phyloP scores from a whole-genome alignment of 2,888 invertebrate species.

The Leucozona laternaria region DNA sequence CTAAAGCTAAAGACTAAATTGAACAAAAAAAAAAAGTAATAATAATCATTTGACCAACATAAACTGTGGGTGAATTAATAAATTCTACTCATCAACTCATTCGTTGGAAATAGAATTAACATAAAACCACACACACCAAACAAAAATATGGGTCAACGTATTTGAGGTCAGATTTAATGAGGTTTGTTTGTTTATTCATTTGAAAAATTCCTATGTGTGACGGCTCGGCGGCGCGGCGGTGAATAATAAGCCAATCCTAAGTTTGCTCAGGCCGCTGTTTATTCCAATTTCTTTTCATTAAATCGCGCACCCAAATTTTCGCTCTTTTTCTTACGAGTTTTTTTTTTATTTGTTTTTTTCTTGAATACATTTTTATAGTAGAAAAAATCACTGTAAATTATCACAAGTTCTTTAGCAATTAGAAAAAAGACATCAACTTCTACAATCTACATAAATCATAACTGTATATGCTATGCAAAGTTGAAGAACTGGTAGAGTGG shows the following conservation, averaged over 20 bases:
- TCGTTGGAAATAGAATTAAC: constrained; percentile 49
- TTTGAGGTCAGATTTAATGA: constrained; percentile 71
- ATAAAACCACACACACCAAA: constrained; percentile 24
- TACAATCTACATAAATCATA: constrained; percentile 31
- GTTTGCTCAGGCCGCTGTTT: background rate
- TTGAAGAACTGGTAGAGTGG: constrained; percentile 56
- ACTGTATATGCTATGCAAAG: constrained; percentile 38
- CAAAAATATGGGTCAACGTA: constrained; percentile 63
- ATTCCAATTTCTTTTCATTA: constrained; percentile 69
- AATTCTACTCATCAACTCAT: constrained; percentile 36
- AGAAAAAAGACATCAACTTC: constrained; percentile 1
- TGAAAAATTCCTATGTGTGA: constrained; percentile 28
- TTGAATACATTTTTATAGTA: background rate
- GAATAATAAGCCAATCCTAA: constrained; percentile 31
- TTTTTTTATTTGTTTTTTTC: constrained; percentile 4
- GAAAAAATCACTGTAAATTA: background rate
- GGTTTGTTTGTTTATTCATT: constrained; percentile 69
- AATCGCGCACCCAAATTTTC: constrained; percentile 55
- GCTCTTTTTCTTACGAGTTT: constrained; percentile 3
- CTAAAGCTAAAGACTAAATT: background rate
- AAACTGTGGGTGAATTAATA: constrained; percentile 54
- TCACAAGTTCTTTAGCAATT: constrained; percentile 34
- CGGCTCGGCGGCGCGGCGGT: no score
- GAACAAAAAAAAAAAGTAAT: background rate
- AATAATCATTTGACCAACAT: background rate